Base-by-base conservation (phyloP, 2,888 invertebrate genomes). In the Blastobasis lacticolella region DNA sequence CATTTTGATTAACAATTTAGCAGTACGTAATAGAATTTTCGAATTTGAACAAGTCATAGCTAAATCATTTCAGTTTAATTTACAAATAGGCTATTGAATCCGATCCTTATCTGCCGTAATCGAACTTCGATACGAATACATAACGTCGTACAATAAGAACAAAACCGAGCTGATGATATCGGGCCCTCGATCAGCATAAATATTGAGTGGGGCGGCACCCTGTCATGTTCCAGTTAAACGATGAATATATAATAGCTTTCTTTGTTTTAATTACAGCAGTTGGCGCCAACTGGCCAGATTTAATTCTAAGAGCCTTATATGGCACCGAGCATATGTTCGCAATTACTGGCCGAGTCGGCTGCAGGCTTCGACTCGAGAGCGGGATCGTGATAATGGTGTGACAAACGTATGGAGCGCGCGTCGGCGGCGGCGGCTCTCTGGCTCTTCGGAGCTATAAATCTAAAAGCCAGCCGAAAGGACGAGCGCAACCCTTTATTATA, bases 401-500 rank as follows among this genome's bases (percentile, higher is more conserved):
- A 84, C 84, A 83, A 81, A 79, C 78, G 73, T 71, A 75, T 67
- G 71, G 73, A 63, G 63, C 67, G 62, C 67, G 73, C 75, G 71
- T 73, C 71, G 69, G 67, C 69, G 68, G 69, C 74, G 75, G 71
- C 75, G 73, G 70, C 72, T 71, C 70, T 71, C 71, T 70, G 59
- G 67, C 62, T 63, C 60, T 62, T 63, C 60, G 63, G 55, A 60
- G 50, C 75, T 68, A 85, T 86, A 87, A 85, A 87, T 85, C 80
- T 80, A 70, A 73, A 73, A 71, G 73, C 64, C 73, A 69, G 63
- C 81, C 66, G 69, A 78, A 75, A 76, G 75, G 80, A 79, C 80
- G 76, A 68, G 69, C 75, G 69, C 78, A 84, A 75, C 82, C 86
- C 85, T 84, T 83, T 82, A 86, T 87, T 87, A 86, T 73, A 73